Conservation (phyloP, 2,888 invertebrate species). For the Melangyna quadrimaculata region DNA sequence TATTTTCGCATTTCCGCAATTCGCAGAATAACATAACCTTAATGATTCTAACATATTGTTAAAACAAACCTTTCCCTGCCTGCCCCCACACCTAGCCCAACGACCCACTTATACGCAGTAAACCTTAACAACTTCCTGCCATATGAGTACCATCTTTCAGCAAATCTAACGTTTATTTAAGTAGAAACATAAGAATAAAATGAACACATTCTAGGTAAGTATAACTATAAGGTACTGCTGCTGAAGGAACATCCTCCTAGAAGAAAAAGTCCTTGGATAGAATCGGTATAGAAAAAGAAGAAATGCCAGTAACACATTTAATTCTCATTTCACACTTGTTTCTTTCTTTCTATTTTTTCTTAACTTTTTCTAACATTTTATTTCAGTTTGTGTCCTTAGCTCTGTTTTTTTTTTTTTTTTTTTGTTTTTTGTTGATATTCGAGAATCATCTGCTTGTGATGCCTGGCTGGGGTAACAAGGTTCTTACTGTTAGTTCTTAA, state of each 20-base stretch:
- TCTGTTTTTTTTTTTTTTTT: constrained; percentile 18
- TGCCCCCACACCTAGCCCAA: neutral
- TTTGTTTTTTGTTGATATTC: constrained; percentile 18
- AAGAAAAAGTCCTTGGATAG: constrained; percentile 25
- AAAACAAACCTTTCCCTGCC: too few species aligned
- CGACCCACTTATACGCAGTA: constrained; percentile 39
- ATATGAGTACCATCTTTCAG: constrained; percentile 27
- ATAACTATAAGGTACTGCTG: neutral
- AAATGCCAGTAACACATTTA: constrained; percentile 56
- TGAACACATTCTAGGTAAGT: constrained; percentile 24
- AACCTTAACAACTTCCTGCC: constrained; percentile 58
- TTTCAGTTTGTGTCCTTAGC: constrained; percentile 24
- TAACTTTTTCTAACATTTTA: constrained; percentile 32
- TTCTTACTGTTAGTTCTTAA: constrained; percentile 33
- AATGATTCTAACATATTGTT: constrained; percentile 29
- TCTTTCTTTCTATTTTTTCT: constrained; percentile 22
- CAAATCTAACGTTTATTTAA: constrained; percentile 36
- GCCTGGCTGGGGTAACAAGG: constrained; percentile 58
- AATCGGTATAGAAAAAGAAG: constrained; percentile 6
- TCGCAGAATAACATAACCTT: constrained; percentile 17
- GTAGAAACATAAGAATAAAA: constrained; percentile 23
- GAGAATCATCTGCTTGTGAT: constrained; percentile 62
- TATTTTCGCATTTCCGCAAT: constrained; percentile 28
- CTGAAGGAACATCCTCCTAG: neutral
- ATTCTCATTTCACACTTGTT: constrained; percentile 58